phyloP scores from a whole-genome alignment of 2,113 vertebrate genomes.

The Microtus oregoni region DNA sequence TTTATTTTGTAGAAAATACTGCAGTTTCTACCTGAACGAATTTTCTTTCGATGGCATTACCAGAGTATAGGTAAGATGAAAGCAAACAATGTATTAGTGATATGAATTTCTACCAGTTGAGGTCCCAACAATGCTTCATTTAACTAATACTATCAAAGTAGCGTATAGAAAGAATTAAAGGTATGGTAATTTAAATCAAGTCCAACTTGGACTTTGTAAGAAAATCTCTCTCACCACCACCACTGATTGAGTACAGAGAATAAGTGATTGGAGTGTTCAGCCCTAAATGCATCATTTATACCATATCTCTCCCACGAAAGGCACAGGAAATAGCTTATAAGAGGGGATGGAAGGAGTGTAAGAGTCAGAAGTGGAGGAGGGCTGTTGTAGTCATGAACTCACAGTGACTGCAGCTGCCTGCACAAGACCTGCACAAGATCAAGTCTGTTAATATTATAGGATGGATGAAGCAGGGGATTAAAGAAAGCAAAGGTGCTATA shows the following conservation, averaged over 20 bases:
- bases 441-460: neutral
- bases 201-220: neutral
- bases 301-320: neutral
- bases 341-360: neutral
- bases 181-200: slow-evolving; percentile 13
- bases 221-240: neutral
- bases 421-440: neutral
- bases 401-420: neutral
- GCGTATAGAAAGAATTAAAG: slow-evolving; percentile 3
- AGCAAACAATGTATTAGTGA: neutral
- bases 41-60: slow-evolving; percentile 99
- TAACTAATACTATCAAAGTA: neutral
- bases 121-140: slow-evolving; percentile 52
- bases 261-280: neutral
- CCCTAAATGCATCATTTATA: no score
- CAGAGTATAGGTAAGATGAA: slow-evolving; percentile 97
- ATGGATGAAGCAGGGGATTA: neutral
- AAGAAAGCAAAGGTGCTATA: neutral
- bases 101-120: neutral
- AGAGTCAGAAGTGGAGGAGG: neutral
- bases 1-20: slow-evolving; percentile 95
- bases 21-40: slow-evolving; percentile 97
- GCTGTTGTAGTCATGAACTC: neutral
- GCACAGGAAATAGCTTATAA: neutral
- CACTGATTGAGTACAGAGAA: neutral